phyloP scores from a whole-genome alignment of 2,888 invertebrate genomes.

The Leptogaster cylindrica region DNA sequence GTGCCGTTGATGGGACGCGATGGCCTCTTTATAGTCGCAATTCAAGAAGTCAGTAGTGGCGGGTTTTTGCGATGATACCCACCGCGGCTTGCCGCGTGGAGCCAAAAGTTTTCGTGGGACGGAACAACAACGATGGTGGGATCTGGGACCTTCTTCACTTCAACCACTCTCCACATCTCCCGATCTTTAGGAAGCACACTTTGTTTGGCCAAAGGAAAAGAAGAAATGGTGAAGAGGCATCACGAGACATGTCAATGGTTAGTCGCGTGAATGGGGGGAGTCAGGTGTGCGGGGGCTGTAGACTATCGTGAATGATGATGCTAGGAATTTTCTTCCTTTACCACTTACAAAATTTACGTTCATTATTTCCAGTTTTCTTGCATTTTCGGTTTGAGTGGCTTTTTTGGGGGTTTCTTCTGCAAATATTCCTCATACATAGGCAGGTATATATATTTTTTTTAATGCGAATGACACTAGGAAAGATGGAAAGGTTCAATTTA shows the following conservation, averaged over 20 bases:
- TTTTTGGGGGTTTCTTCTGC: too few species aligned
- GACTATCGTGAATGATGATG: not conserved
- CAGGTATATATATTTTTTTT: too few species aligned
- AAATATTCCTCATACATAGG: too few species aligned
- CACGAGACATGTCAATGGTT: constrained; percentile 10
- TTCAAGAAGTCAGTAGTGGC: constrained; percentile 25
- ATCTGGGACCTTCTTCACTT: constrained; percentile 11
- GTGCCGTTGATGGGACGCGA: constrained; percentile 55
- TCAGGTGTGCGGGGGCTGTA: not conserved
- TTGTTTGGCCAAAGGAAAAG: constrained; percentile 15
- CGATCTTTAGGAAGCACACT: constrained; percentile 7
- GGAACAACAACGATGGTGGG: not conserved
- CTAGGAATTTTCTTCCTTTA: constrained; percentile 21
- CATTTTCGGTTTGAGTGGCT: too few species aligned
- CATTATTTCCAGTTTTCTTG: too few species aligned
- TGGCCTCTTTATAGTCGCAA: constrained; percentile 60
- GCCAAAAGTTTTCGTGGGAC: not conserved
- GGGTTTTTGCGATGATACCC: constrained; percentile 2
- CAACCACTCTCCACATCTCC: constrained; percentile 13
- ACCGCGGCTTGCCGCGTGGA: not conserved
- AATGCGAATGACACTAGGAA: too few species aligned
- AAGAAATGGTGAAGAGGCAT: constrained; percentile 18
- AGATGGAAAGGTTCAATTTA: too few species aligned
- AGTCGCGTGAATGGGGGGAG: not conserved
- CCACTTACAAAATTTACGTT: too few species aligned